phyloP scores from a whole-genome alignment of 2,113 vertebrate species.

The Myrmophylax atrothorax region DNA sequence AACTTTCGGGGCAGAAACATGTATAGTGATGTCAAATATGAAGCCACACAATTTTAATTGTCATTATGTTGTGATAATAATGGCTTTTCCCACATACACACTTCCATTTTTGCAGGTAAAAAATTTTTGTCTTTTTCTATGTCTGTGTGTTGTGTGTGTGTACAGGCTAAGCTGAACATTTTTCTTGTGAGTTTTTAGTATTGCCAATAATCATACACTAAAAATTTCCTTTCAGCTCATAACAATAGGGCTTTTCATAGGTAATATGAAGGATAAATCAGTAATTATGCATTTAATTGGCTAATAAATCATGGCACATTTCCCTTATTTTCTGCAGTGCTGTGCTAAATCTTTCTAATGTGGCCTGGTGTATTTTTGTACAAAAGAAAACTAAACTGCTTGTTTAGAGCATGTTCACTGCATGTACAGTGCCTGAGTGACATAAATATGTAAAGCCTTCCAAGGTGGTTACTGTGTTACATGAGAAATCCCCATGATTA shows the following conservation, averaged over 20 bases:
- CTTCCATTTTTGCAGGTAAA: background rate
- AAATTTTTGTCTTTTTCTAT: background rate
- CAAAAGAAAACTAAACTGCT: background rate
- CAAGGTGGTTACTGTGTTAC: background rate
- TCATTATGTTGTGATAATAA: background rate
- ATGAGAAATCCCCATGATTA: background rate
- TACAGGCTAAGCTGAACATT: background rate
- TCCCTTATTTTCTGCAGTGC: conserved; percentile 10
- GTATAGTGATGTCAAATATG: background rate
- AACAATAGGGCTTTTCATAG: conserved; percentile 21
- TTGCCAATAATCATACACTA: background rate
- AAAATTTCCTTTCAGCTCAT: background rate
- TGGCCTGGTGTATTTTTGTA: background rate
- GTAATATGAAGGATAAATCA: conserved; percentile 33
- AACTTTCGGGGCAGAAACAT: background rate
- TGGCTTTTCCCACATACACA: background rate
- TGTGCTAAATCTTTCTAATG: conserved; percentile 22
- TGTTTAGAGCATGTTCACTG: background rate
- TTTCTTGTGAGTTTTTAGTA: background rate
- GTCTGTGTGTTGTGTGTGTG: background rate
- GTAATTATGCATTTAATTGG: conserved; percentile 56
- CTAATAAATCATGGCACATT: conserved; percentile 53
- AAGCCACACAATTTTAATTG: background rate
- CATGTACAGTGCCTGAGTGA: background rate
- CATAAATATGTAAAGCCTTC: background rate